phyloP scores from a whole-genome alignment of 2,888 invertebrate genomes.

The Caradrina clavipalpis region DNA sequence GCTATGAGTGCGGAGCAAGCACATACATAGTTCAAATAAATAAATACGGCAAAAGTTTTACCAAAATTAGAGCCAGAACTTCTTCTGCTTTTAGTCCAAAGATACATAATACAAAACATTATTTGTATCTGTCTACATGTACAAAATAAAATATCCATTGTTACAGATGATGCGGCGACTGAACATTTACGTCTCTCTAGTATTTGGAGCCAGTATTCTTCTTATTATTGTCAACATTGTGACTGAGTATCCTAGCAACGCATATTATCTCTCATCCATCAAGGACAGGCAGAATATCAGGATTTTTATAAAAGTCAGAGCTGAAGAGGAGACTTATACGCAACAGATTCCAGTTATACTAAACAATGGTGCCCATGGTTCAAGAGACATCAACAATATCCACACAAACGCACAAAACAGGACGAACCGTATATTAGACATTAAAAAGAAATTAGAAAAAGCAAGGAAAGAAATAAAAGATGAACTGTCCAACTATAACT shows the following conservation, averaged over 20 bases:
- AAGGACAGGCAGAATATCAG: slow-evolving; percentile 83
- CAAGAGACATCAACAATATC: background rate
- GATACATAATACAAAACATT: too few relatives aligned
- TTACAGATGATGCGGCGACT: slow-evolving; percentile 41
- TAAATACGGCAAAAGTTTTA: too few relatives aligned
- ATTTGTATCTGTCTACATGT: too few relatives aligned
- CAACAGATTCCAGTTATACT: slow-evolving; percentile 71
- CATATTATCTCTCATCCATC: slow-evolving; percentile 79
- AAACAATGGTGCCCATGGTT: slow-evolving; percentile 72
- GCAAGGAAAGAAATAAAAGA: slow-evolving; percentile 80
- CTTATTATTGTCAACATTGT: slow-evolving; percentile 87
- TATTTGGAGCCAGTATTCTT: slow-evolving; percentile 87
- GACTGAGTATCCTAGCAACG: slow-evolving; percentile 88
- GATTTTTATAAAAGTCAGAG: slow-evolving; percentile 90
- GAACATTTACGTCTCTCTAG: slow-evolving; percentile 50
- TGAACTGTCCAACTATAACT: slow-evolving; percentile 83
- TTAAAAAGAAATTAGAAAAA: slow-evolving; percentile 82
- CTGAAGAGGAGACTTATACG: slow-evolving; percentile 77
- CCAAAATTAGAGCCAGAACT: too few relatives aligned
- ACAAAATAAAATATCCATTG: background rate
- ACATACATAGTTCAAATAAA: too few relatives aligned
- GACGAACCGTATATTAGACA: slow-evolving; percentile 59
- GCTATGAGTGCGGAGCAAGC: too few relatives aligned
- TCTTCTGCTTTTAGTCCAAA: too few relatives aligned
- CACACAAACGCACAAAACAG: background rate